Base-by-base conservation (phyloP, 2,888 invertebrate genomes). In the Caenorhabditis panamensis region DNA sequence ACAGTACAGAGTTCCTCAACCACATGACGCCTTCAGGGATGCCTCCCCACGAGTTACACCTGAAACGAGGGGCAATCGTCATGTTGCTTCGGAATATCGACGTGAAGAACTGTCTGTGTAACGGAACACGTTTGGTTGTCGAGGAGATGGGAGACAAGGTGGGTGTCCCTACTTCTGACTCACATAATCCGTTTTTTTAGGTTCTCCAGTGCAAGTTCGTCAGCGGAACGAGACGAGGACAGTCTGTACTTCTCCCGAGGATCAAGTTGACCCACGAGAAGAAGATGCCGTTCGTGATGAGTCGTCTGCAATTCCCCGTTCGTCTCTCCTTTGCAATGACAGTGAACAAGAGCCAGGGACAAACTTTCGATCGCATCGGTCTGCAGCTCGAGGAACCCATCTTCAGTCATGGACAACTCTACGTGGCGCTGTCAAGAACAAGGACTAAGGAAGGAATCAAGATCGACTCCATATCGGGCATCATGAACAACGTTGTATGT, bases 71-170 rank as follows among this genome's bases (percentile, higher is more conserved):
- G 20, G 54, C 56, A 0, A 54, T 68, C 24, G 44, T 76, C 1
- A 68, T 76, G 76, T 49, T 76, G 1, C 76, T 76, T 13, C 31
- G 76, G 2, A 68, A 68, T 18, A n/a, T 76, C 16, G 67, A 67
- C 16, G 68, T 76, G 24, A 53, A 37, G 11, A 54, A 31, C 18
- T 20, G 18, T 1, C 20, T 72, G 0, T 72, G 72, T 63, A 72
- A 71, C 24, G 71, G 71, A 1, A 62, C 71, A 6, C 16, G 71
- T n/a, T 62, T 71, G 1, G 22, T 59, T 0, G 47, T 68, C 1
- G 22, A 47, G 28, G 28, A 68, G 4, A 31, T 58, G 47, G 47
- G 41, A 41, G 31, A 31, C 5, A 41, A 41, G 4, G 31, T 31
- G 31, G 31, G n/a, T n/a, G n/a, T n/a, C n/a, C 31, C 31, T 4